A percentile compares a stretch with the other conserved stretches of the same genome.
These are phyloP conservation scores for Casuarius casuarius DNA, from an alignment of 2,113 vertebrate genomes.

Conservation along the genomic window DNA sequence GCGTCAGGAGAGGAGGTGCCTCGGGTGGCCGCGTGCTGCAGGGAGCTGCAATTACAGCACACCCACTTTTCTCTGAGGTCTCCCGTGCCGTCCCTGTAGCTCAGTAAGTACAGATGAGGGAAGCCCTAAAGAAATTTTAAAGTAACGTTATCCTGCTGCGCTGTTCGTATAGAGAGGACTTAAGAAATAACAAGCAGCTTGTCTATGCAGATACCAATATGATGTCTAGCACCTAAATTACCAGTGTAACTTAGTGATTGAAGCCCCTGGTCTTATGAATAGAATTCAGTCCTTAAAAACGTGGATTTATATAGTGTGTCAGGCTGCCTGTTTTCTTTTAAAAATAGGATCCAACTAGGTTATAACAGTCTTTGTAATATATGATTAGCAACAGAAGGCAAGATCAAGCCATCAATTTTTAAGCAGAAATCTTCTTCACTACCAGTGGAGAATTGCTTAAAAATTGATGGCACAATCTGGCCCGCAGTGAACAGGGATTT, in stretches of 20 bases:
- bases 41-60: neutral
- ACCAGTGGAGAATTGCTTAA: constrained; percentile 39
- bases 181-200: neutral
- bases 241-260: neutral
- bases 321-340: neutral
- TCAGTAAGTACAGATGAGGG: neutral
- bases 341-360: neutral
- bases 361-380: constrained; percentile 1
- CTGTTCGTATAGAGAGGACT: neutral
- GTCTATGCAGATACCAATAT: neutral
- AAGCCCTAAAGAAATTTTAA: neutral
- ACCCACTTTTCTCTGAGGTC: neutral
- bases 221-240: neutral
- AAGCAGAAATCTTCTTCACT: constrained; percentile 29
- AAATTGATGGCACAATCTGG: constrained; percentile 60
- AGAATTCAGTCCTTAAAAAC: neutral
- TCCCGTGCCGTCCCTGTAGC: neutral
- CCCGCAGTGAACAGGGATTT: neutral
- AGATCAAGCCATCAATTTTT: constrained; percentile 55
- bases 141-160: neutral
- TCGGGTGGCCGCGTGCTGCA: neutral
- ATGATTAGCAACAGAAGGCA: constrained; percentile 34
- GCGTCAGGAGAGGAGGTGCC: neutral
- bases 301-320: neutral
- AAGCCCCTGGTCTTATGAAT: neutral